Evolutionary conservation across 2,113 vertebrate species (phyloP), one percentile per base, ranked within the genome.

Genomic region (Heliornis fulica): DNA sequence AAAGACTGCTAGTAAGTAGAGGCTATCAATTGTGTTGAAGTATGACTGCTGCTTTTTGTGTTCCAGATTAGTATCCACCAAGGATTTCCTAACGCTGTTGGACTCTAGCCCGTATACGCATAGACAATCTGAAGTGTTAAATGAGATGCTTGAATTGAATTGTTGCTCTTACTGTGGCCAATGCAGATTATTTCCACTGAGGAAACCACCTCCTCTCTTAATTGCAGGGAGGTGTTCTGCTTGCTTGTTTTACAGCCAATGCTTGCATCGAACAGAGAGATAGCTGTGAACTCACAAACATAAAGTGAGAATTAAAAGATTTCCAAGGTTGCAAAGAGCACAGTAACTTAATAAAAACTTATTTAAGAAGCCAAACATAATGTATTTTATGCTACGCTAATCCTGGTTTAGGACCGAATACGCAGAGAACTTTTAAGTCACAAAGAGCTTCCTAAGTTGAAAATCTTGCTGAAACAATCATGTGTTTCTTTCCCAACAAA

Each of bases 81-180:
- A 97, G 94, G 94, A 97, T 96, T 97, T 98, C 97, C 92, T 97
- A 96, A 96, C n/a, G 51, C 56, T 90, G 31, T 43, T 97, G 96
- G 96, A 97, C 72, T 54, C 38, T 10, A 91, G 97, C 93, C 96
- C 88, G 93, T 36, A 78, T 90, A 93, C 18, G 86, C 84, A 94
- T 95, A 96, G 95, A 95, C 48, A 89, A 86, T 77, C 59, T 85
- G 84, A 97, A 92, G 93, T 95, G 94, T 93, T 92, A 93, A 96
- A 65, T 61, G 70, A 92, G 87, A 95, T 23, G 41, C 83, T 70
- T 75, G 81, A 72, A 72, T 25, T 82, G 77, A 93, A 95, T 72
- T 72, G 76, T 59, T 95, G 86, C 50, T 95, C 78, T 96, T 91
- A 80, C 43, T 84, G 77, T 63, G 46, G 64, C 83, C 78, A 84